Evolutionary conservation across 2,888 invertebrate species (phyloP), one percentile per base, ranked within the genome.

Genomic region (Luperina nickerlii): DNA sequence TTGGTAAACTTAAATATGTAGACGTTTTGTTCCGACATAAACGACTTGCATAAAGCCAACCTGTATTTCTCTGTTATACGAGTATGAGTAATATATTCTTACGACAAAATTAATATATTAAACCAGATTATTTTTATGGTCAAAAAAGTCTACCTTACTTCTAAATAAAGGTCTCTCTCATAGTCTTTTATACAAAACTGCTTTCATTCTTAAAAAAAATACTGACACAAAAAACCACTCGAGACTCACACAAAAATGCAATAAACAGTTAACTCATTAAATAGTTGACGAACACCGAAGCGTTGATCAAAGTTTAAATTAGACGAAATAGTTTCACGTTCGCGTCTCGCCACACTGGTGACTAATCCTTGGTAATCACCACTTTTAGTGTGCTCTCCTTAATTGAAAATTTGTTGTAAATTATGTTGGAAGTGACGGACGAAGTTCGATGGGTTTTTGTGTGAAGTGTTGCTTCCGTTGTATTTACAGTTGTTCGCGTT

Each of bases 231-330:
- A 81, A 45, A 68, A 65, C 45, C n/a, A 38, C n/a, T 54, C 27
- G 57, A 38, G 1, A 51, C 63, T 27, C 15, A 74, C 65, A 77
- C 74, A 78, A 88, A 88, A 88, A 88, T 78, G 69, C 69, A 81
- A 78, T 79, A 81, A 86, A 85, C 72, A 79, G 51, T 85, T 79
- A 70, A 72, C 79, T 87, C 87, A 82, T 84, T 89, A 84, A 84
- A 84, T 73, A 84, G 78, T 85, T 76, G 57, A 62, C 62, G 88
- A 88, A 82, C 82, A 78, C 65, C 78, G 74, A 76, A 42, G 68
- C 88, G 42, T 66, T 72, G 85, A 82, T 81, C 79, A 81, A 84
- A 90, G 87, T 90, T 90, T 90, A 89, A 90, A 90, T 90, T 88
- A 86, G 82, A 82, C 77, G 68, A 77, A 90, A 90, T 90, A 90